Base-by-base conservation (phyloP, 2,888 invertebrate genomes). In the Eurytoma adleriae region DNA sequence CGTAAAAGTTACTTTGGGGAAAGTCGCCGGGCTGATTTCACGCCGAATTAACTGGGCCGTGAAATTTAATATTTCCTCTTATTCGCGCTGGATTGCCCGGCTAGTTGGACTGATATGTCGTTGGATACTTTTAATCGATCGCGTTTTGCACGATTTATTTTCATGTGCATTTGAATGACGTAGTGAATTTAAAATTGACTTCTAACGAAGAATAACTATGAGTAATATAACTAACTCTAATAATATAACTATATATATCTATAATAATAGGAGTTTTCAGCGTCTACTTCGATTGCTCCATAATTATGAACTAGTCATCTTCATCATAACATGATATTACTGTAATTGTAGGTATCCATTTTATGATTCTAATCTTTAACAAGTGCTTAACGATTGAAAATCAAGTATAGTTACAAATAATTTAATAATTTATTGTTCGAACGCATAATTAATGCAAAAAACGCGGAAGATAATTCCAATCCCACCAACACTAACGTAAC, bases 261-360 rank as follows among this genome's bases (percentile, higher is more conserved):
- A 59, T n/a, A 7, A 20, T 70, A 59, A 71, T 71, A 14, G 10
- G 0, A 2, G 50, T n/a, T 50, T 16, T 2, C 18, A 13, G 16
- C 20, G 27, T 13, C 12, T 24, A 16, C 16, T 13, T 16, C 5
- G 1, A 68, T 54, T 24, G 54, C 18, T 56, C 27, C 27, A 30
- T 68, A 68, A 68, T 68, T 68, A 56, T n/a, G 12, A 1, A n/a
- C 16, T 52, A 52, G 52, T n/a, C 54, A 54, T 16, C 54, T 54
- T 54, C n/a, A 54, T 14, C n/a, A 14, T 16, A 54, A n/a, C n/a
- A n/a, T 54, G n/a, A n/a, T 10, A 40, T 40, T 40, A 40, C 10
- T 10, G 40, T 40, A 40, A 40, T 40, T 40, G 10, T 10, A 10
- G 4, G 40, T 40, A 40, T 40, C 40, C 0, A 10, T 40, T 40